phyloP scores from a whole-genome alignment of 1,140 invertebrate genomes.

The Metopolophium dirhodum region DNA sequence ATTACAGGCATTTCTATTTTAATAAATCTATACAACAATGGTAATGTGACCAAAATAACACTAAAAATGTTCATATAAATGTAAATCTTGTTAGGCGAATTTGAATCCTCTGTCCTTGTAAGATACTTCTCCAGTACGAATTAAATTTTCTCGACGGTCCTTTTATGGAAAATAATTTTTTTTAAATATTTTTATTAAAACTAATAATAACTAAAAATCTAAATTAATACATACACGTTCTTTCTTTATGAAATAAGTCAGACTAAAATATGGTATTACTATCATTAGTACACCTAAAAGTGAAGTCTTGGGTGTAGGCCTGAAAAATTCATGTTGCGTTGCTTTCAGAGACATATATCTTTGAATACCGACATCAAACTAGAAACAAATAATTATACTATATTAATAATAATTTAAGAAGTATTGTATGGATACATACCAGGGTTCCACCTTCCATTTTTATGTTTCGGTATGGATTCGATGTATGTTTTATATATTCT shows the following conservation, averaged over 20 bases:
- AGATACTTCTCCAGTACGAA: constrained; percentile 39
- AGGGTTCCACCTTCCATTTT: constrained; percentile 52
- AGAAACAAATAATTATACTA: neutral
- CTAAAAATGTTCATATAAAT: constrained; percentile 23
- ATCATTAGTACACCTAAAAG: neutral
- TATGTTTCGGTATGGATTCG: constrained; percentile 35
- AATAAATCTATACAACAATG: neutral
- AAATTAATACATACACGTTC: constrained; percentile 43
- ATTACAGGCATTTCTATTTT: neutral
- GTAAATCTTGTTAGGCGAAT: constrained; percentile 52
- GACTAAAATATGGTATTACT: neutral
- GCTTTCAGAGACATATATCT: constrained; percentile 41
- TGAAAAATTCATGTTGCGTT: constrained; percentile 41
- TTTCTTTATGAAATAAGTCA: constrained; percentile 46
- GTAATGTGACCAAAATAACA: neutral
- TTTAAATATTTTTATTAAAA: neutral
- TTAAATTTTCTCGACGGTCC: constrained; percentile 52
- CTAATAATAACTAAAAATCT: neutral
- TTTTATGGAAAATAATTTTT: neutral
- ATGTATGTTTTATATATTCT: constrained; percentile 17
- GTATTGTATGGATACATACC: constrained; percentile 12
- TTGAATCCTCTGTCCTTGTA: constrained; percentile 51
- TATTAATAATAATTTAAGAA: neutral
- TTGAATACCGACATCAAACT: constrained; percentile 53
- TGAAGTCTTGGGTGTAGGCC: constrained; percentile 38